phyloP scores from a whole-genome alignment of 2,888 invertebrate genomes.

The Polydrusus tereticollis region DNA sequence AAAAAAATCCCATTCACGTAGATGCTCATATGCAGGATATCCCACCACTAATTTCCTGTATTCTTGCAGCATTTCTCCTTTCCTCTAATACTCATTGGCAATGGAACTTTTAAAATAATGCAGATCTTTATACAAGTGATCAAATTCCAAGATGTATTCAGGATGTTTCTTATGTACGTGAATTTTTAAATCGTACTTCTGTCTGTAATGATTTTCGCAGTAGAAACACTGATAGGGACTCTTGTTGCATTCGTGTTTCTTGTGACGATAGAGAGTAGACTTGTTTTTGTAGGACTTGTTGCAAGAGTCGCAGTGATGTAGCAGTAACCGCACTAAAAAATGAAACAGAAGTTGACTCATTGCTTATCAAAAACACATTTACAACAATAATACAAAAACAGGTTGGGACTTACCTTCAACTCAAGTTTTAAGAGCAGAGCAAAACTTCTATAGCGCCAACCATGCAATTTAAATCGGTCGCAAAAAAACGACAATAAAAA shows the following conservation, averaged over 20 bases:
- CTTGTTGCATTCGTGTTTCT: constrained; percentile 79
- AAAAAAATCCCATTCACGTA: too few species aligned
- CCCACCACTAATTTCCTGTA: not conserved
- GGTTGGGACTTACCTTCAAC: too few species aligned
- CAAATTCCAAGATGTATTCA: constrained; percentile 41
- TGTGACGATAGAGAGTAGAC: constrained; percentile 66
- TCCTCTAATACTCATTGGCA: not conserved
- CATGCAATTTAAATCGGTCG: not conserved
- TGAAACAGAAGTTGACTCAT: too few species aligned
- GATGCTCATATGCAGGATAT: too few species aligned
- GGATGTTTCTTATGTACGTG: constrained; percentile 57
- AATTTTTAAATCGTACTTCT: constrained; percentile 54
- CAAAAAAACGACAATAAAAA: not conserved
- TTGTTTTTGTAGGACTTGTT: constrained; percentile 49
- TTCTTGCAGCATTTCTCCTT: too few species aligned
- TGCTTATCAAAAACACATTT: too few species aligned
- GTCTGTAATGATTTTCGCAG: constrained; percentile 65
- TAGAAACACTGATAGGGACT: constrained; percentile 80
- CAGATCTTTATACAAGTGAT: constrained; percentile 39
- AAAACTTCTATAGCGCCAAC: too few species aligned
- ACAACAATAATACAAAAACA: not conserved
- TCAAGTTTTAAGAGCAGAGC: too few species aligned
- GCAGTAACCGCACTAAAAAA: constrained; percentile 16
- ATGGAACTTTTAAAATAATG: constrained; percentile 36
- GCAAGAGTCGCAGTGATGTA: constrained; percentile 42